Evolutionary conservation across 2,797 vertebrate species (phyloP).

Genomic region (Anableps anableps): DNA sequence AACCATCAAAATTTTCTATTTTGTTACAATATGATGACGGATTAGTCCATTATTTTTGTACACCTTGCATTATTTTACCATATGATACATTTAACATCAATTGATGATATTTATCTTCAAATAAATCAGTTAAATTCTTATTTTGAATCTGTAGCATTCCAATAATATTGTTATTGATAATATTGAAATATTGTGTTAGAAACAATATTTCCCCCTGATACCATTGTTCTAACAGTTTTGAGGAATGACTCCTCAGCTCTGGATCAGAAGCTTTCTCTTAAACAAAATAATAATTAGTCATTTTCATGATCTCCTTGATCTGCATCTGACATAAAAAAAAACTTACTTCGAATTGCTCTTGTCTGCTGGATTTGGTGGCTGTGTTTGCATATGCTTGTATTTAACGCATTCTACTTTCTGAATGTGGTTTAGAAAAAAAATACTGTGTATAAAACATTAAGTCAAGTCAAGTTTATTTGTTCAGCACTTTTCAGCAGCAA

Average conservation of each 20-base stretch:
- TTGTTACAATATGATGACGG: neutral
- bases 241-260: neutral
- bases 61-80: no score
- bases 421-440: neutral
- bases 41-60: neutral
- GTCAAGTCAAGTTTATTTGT: no score
- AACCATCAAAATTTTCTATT: neutral
- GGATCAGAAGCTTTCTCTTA: neutral
- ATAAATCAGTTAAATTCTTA: neutral
- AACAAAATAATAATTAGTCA: neutral
- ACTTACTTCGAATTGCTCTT: neutral
- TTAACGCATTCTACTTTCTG: neutral
- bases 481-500: no score
- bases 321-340: neutral
- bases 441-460: neutral
- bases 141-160: neutral
- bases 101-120: no score
- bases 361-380: neutral
- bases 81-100: no score
- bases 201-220: neutral
- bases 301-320: neutral
- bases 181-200: neutral
- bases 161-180: no score
- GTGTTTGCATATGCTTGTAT: neutral
- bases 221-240: neutral